Evolutionary conservation across 1,140 invertebrate genomes (phyloP), one percentile per base, ranked within the genome.

Genomic region (Amyelois transitella): DNA sequence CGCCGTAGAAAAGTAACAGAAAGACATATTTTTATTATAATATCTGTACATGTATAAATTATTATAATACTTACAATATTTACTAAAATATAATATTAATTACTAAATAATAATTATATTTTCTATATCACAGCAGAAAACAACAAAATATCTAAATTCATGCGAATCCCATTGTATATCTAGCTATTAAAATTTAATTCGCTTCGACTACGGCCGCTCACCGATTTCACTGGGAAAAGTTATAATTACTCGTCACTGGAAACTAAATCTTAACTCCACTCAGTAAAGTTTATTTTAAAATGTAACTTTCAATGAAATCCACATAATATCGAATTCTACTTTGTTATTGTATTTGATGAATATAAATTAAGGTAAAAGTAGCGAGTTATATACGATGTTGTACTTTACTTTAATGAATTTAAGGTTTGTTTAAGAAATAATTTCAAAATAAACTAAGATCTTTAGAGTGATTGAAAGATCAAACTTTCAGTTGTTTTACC

Each of bases 281-380:
- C 61, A 53, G 47, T 64, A 58, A 65, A 59, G 61, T 62, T 64
- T 28, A 32, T 28, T 51, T 51, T 47, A 6, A 47, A 47, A 10
- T 3, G 44, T n/a, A 7, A 24, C 6, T 50, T 20, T 20, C 2
- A 21, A 43, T 43, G 6, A 21, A 48, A 48, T 52, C 28, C 3
- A 43, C 32, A 43, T 20, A 21, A 53, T 18, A 53, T 44, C 50
- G 61, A 58, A 68, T 53, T 51, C 53, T 68, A 67, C 53, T 65
- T 59, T 62, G 59, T 64, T 71, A 65, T 64, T 67, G 65, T 71
- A 61, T 70, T 62, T 67, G 60, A 71, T 71, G 64, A 69, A 69
- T 69, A 64, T 69, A 69, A 69, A 69, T 69, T 60, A 67, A 64
- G 62, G 62, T 66, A 66, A 69, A 69, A 60, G 59, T 69, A 55